These are phyloP conservation scores for Himantopus leucocephalus DNA, from an alignment of 2,113 vertebrate genomes.

Conservation along the genomic window DNA sequence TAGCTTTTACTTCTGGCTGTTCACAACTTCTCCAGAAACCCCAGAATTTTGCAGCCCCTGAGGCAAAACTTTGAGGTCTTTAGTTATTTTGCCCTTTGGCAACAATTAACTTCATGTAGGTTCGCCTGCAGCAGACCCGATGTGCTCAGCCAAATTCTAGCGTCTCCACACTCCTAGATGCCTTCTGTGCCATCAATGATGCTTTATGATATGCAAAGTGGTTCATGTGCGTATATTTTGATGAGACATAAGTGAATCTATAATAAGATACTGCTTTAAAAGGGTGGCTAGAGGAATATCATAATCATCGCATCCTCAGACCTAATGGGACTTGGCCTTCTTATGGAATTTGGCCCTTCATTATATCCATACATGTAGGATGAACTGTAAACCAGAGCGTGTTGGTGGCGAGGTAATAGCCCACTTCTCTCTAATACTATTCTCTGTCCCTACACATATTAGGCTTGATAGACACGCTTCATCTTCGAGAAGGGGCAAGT, in stretches of 20 bases:
- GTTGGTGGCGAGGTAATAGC: not conserved
- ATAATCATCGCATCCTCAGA: not conserved
- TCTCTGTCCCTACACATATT: not conserved
- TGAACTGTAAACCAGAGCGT: not conserved
- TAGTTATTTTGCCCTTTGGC: not conserved
- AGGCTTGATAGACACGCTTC: not conserved
- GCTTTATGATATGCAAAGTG: not conserved
- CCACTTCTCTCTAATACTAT: not conserved
- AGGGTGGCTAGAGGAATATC: not conserved
- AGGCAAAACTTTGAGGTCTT: not conserved
- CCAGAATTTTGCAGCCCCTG: not conserved
- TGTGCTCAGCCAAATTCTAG: not conserved
- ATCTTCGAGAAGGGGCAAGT: not conserved
- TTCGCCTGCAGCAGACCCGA: not conserved
- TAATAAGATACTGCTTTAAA: not conserved
- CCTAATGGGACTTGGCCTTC: not conserved
- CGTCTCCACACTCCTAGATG: fast-evolving
- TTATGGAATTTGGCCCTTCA: not conserved
- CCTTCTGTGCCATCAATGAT: not conserved
- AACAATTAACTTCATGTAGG: not conserved
- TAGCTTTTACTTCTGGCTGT: not conserved
- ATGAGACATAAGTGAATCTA: not conserved
- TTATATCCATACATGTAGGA: not conserved
- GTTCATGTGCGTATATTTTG: fast-evolving
- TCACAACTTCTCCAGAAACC: not conserved